Evolutionary conservation across 2,797 vertebrate genomes (phyloP).

Genomic region (Brachyalestes nurse): DNA sequence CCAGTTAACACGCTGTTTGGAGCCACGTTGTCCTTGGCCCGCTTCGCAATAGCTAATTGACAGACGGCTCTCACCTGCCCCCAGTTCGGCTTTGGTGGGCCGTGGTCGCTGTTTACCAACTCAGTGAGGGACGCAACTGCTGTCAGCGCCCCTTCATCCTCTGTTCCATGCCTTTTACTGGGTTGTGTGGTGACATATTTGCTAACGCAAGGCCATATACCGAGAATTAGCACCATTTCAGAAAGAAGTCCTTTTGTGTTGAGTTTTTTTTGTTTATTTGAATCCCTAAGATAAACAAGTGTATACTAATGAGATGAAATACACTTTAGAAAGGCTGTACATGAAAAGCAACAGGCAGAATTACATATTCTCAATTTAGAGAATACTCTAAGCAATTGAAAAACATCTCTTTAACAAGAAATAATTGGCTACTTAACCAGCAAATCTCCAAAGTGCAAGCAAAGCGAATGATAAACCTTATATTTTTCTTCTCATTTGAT

Average conservation of each 20-base stretch:
- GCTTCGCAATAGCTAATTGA: slow-evolving; percentile 80
- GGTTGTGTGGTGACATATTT: slow-evolving; percentile 17
- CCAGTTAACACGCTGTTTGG: slow-evolving; percentile 82
- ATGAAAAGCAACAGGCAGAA: background rate
- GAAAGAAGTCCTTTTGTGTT: background rate
- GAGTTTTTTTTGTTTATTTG: background rate
- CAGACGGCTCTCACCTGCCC: slow-evolving; percentile 87
- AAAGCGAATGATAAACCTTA: background rate
- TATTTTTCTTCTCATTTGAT: slow-evolving; percentile 3
- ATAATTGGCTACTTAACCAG: background rate
- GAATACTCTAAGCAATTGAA: background rate
- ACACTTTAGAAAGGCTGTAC: background rate
- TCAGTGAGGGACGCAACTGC: slow-evolving; percentile 74
- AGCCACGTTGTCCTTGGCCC: slow-evolving; percentile 89
- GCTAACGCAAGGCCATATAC: slow-evolving; percentile 6
- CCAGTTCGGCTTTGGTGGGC: slow-evolving; percentile 81
- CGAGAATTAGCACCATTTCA: slow-evolving; percentile 14
- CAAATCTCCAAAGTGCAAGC: background rate
- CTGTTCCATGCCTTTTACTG: slow-evolving; percentile 42
- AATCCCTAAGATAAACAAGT: background rate
- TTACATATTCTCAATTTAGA: background rate
- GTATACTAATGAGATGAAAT: background rate
- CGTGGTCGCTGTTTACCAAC: slow-evolving; percentile 74
- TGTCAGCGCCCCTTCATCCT: slow-evolving; percentile 65
- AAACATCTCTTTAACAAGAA: background rate